These are phyloP conservation scores for Falco biarmicus DNA, from an alignment of 2,797 vertebrate species.

Conservation along the genomic window DNA sequence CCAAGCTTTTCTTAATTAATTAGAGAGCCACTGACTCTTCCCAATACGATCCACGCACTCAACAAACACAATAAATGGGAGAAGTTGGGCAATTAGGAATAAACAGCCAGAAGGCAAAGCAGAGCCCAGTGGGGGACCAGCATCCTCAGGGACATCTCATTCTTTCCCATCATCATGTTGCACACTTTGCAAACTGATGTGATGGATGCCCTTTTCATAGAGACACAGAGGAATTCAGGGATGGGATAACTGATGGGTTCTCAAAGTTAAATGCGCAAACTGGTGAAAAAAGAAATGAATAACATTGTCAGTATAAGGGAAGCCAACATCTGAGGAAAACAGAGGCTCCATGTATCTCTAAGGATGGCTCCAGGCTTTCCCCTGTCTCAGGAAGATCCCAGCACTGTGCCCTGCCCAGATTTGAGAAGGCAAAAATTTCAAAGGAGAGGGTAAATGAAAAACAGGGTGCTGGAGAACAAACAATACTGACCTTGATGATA, in stretches of 20 bases:
- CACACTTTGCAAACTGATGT: rapidly evolving
- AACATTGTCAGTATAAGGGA: neutral
- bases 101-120: neutral
- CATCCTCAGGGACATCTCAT: neutral
- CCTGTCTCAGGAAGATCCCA: neutral
- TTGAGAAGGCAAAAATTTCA: neutral
- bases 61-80: neutral
- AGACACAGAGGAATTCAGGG: neutral
- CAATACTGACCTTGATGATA: neutral
- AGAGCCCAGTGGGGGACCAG: neutral
- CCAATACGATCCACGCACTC: neutral
- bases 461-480: neutral
- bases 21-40: neutral
- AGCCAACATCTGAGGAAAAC: neutral
- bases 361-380: neutral
- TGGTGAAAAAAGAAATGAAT: neutral
- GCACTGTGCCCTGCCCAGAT: rapidly evolving
- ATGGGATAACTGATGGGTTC: neutral
- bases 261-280: neutral
- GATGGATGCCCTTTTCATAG: neutral
- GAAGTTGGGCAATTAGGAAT: neutral
- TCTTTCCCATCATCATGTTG: neutral
- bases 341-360: neutral
- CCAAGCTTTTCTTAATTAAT: neutral
- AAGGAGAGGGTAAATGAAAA: neutral